Conservation (phyloP, 2,888 invertebrate species). For the Eledone cirrhosa region DNA sequence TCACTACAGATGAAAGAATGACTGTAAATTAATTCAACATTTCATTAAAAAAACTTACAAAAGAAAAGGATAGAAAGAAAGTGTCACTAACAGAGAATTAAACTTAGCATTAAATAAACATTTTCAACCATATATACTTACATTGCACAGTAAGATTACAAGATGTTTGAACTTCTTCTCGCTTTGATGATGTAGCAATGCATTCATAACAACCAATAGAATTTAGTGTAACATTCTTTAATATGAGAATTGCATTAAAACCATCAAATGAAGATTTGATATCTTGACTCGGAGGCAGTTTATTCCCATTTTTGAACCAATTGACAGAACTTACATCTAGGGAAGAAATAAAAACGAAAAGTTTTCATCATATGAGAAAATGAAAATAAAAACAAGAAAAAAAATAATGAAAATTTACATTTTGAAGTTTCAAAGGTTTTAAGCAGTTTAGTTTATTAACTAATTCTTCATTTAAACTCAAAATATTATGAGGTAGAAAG, state of each 20-base stretch:
- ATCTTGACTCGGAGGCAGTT: conserved; percentile 49
- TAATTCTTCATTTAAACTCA: too few species aligned
- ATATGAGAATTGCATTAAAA: conserved; percentile 83
- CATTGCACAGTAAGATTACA: conserved; percentile 56
- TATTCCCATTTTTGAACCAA: conserved; percentile 56
- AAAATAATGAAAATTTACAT: not conserved
- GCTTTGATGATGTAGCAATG: conserved; percentile 80
- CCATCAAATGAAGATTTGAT: conserved; percentile 53
- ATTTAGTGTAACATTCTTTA: conserved; percentile 89
- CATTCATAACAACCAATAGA: conserved; percentile 96
- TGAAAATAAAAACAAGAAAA: not conserved
- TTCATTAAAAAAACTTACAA: not conserved
- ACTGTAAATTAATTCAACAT: too few species aligned
- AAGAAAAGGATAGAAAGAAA: conserved; percentile 35
- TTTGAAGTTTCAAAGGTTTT: conserved; percentile 27
- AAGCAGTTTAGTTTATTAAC: not conserved
- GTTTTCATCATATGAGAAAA: not conserved
- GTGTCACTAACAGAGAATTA: conserved; percentile 53
- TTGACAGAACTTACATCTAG: conserved; percentile 49
- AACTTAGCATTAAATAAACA: conserved; percentile 8
- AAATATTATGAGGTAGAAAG: too few species aligned
- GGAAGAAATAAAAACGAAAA: conserved; percentile 12
- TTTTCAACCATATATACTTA: conserved; percentile 36
- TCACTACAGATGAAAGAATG: too few species aligned
- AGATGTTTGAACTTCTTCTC: conserved; percentile 76